Evolutionary conservation across 2,113 vertebrate genomes (phyloP), one percentile per base, ranked within the genome.

Genomic region (Sarotherodon lohbergeri): DNA sequence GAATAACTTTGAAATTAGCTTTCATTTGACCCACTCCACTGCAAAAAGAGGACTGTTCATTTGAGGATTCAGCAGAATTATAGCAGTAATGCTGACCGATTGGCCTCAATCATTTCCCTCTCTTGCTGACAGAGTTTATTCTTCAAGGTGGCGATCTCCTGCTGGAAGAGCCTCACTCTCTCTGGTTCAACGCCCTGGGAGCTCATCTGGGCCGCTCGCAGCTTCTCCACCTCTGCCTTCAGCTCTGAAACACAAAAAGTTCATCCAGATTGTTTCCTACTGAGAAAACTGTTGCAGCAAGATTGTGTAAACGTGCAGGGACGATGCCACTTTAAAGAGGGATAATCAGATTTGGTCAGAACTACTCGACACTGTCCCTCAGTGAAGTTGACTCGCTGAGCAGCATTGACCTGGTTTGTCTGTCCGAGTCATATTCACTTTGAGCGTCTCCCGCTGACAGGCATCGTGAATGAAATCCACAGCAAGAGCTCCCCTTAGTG

Each of bases 181-280:
- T 98, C 97, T 6, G 97, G 98, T 84, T 98, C 96, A 9, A 97
- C 84, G 52, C 97, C 97, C 78, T 94, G 94, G 48, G 94, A 91
- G 27, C 94, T 98, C 92, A 95, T 97, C 92, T 98, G 98, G 80
- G 97, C 97, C 1, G 97, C 96, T 84, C 96, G 97, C 84, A 99
- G 95, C 91, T 98, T 99, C 91, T 98, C 98, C 89, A 99, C 98
- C 96, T 99, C 99, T 59, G 97, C 97, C 95, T 98, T 99, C 90
- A 99, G 79, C 87, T 99, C 99, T 99, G 66, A 41, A 87, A 89
- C 7, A 81, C 27, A 85, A 50, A 86, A 73, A 80, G 1, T 80
- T 81, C 79, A 43, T 32, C 46, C 14, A 48, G 52, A 83, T 78
- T 66, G 3, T 4, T 84, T 50, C 32, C 43, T 16, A n/a, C 17